Conservation (phyloP, 2,113 vertebrate species). For the Pteropus alecto region DNA sequence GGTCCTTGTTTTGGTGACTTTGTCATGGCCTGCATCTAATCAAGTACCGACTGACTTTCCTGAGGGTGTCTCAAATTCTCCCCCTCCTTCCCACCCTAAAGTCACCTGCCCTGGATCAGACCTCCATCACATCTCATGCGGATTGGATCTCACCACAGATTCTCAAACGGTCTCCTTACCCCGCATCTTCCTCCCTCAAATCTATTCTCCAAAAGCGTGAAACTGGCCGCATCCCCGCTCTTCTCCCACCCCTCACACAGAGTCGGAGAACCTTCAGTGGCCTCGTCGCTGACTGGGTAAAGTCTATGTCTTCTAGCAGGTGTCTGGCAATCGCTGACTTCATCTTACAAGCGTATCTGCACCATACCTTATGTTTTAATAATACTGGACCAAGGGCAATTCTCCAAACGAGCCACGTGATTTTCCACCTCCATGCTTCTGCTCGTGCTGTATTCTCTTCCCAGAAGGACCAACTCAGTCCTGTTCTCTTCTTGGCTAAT, state of each 20-base stretch:
- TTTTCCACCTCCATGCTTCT: not conserved
- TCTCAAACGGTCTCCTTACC: not conserved
- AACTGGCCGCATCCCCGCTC: not conserved
- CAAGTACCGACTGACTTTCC: not conserved
- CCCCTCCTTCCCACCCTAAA: not conserved
- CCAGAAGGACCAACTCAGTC: not conserved
- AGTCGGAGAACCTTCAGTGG: not conserved
- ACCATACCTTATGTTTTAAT: not conserved
- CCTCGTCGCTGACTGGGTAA: not conserved
- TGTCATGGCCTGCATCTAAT: not conserved
- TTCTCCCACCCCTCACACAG: rapidly evolving
- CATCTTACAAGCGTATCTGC: not conserved
- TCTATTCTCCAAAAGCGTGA: not conserved
- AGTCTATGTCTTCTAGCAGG: not conserved
- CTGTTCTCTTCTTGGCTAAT: not conserved
- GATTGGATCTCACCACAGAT: not conserved
- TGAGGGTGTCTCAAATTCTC: not conserved
- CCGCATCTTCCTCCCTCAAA: not conserved
- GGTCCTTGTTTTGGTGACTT: not conserved
- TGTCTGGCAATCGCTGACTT: not conserved
- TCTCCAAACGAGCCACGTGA: not conserved
- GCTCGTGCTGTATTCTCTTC: not conserved
- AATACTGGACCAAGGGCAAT: not conserved
- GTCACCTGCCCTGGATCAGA: not conserved
- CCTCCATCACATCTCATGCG: not conserved